Evolutionary conservation across 2,113 vertebrate species (phyloP).

Genomic region (Nibea albiflora): DNA sequence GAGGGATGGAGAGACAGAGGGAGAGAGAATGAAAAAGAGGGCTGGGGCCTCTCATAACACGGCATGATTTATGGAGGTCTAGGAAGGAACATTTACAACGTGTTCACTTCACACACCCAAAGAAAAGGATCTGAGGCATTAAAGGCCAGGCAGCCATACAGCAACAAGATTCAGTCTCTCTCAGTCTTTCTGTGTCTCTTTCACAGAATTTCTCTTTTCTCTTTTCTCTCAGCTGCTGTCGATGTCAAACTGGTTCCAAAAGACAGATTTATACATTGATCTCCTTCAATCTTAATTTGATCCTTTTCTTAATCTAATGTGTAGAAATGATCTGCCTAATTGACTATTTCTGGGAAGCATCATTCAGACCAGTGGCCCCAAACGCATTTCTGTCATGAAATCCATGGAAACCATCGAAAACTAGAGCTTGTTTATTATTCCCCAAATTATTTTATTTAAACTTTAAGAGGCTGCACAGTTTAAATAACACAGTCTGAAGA

Average conservation of each 20-base stretch:
- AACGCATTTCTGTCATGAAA: neutral
- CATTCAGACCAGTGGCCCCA: slow-evolving; percentile 4
- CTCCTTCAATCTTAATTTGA: neutral
- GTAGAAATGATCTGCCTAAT: neutral
- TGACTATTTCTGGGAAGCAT: neutral
- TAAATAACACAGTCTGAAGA: neutral
- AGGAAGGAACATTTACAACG: slow-evolving; percentile 23
- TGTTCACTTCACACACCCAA: slow-evolving; percentile 2
- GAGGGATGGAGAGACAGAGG: neutral
- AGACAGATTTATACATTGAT: neutral
- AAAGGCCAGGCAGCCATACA: slow-evolving; percentile 1
- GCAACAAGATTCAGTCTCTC: neutral
- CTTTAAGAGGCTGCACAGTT: neutral
- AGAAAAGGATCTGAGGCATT: slow-evolving; percentile 20
- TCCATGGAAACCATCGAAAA: neutral
- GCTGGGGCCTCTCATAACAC: slow-evolving; percentile 30
- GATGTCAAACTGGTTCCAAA: slow-evolving; percentile 1
- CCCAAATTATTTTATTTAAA: neutral
- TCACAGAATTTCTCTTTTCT: neutral
- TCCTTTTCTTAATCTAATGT: neutral
- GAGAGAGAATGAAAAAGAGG: slow-evolving; percentile 6
- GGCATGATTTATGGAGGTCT: slow-evolving; percentile 53
- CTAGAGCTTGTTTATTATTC: neutral
- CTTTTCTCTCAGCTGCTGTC: neutral
- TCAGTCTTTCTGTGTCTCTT: neutral